Evolutionary conservation across 2,113 vertebrate species (phyloP).

Genomic region (Phylloscopus trochiloides): DNA sequence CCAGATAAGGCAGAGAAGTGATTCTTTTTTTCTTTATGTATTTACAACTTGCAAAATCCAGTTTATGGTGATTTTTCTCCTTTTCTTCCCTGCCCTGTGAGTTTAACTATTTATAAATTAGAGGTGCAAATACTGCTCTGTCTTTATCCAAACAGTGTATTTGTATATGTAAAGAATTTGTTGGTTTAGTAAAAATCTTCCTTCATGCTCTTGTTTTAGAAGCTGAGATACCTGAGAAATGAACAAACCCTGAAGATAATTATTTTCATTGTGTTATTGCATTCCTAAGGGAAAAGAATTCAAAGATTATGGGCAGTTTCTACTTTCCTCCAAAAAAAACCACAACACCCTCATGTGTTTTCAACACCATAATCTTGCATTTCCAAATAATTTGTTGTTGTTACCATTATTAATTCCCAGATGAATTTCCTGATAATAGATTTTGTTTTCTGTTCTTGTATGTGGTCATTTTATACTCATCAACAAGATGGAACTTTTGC

Average conservation of each 20-base stretch:
- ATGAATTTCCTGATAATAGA: not conserved
- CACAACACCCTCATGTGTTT: fast-evolving
- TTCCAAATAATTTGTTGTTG: not conserved
- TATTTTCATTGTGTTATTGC: not conserved
- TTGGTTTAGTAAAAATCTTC: not conserved
- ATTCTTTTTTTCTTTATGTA: not conserved
- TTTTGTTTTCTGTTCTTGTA: not conserved
- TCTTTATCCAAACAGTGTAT: not conserved
- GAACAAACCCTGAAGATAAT: not conserved
- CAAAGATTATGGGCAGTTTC: not conserved
- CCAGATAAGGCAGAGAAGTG: not conserved
- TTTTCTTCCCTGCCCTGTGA: not conserved
- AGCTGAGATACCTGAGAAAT: not conserved
- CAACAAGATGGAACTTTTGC: not conserved
- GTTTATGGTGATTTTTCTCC: not conserved
- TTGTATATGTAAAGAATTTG: not conserved
- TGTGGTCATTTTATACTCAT: not conserved
- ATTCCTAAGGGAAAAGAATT: not conserved
- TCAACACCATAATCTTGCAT: not conserved
- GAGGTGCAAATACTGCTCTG: not conserved
- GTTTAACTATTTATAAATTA: not conserved
- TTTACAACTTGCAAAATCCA: not conserved
- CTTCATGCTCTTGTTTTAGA: not conserved
- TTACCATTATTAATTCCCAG: not conserved
- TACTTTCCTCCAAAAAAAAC: not conserved